Evolutionary conservation across 2,113 vertebrate genomes (phyloP).

Genomic region (Clupea harengus): DNA sequence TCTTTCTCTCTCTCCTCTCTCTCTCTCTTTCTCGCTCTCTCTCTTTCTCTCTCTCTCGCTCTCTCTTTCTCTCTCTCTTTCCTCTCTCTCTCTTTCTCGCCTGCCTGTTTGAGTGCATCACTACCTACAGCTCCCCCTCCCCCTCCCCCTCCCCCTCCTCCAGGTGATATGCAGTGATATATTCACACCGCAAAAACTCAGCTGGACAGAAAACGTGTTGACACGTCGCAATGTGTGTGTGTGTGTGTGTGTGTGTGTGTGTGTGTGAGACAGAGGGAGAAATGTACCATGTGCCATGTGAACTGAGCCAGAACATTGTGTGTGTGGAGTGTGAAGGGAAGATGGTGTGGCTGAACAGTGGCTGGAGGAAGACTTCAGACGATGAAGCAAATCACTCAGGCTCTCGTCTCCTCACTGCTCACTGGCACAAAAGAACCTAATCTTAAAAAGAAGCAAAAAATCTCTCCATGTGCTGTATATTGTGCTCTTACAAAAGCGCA

Average conservation of each 20-base stretch:
- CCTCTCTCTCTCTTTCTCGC: not conserved
- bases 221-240: not conserved
- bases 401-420: not conserved
- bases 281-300: not conserved
- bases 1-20: no score
- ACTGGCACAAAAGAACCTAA: not conserved
- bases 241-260: conserved; percentile 10
- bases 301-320: not conserved
- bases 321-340: not conserved
- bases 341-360: not conserved
- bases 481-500: not conserved
- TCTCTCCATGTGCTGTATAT: conserved; percentile 5
- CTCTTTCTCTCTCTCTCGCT: no score
- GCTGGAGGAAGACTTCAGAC: not conserved
- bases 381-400: not conserved
- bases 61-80: not conserved
- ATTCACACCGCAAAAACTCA: not conserved
- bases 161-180: not conserved
- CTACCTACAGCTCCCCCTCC: not conserved
- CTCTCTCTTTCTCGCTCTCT: no score
- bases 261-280: not conserved
- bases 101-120: not conserved
- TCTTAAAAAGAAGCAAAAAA: not conserved
- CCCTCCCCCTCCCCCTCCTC: not conserved
- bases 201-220: not conserved